Conservation (phyloP, 2,888 invertebrate genomes). For the Torymus aiolomorphi region DNA sequence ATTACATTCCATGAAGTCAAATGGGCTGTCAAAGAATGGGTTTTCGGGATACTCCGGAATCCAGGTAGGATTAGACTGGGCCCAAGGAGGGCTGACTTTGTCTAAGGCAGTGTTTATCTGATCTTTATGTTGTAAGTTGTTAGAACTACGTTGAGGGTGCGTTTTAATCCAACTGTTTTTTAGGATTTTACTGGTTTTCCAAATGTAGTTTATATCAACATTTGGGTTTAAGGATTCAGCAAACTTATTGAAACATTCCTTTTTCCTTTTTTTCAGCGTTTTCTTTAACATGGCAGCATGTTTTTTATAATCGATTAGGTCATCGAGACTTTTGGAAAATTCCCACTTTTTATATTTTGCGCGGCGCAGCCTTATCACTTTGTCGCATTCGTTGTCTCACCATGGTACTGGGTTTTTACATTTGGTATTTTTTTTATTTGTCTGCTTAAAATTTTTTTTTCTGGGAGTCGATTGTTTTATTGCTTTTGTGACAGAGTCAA, state of each 20-base stretch:
- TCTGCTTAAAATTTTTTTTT: too few species aligned
- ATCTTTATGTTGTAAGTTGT: neutral
- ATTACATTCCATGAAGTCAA: neutral
- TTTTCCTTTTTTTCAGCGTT: neutral
- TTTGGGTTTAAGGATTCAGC: neutral
- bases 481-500: too few species aligned
- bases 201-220: neutral
- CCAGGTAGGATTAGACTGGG: neutral
- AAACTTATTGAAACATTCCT: neutral
- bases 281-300: neutral
- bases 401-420: neutral
- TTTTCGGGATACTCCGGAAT: neutral
- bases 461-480: too few species aligned
- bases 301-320: neutral
- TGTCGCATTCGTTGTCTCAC: neutral
- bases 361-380: neutral
- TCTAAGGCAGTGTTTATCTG: neutral
- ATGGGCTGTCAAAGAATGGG: neutral
- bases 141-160: too few species aligned
- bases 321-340: too few species aligned
- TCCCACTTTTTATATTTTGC: neutral
- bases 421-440: too few species aligned
- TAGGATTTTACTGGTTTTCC: slow-evolving; percentile 5
- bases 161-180: slow-evolving; percentile 10
- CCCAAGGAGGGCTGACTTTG: neutral